Evolutionary conservation across 2,797 vertebrate genomes (phyloP).

Genomic region (Moxostoma hubbsi): DNA sequence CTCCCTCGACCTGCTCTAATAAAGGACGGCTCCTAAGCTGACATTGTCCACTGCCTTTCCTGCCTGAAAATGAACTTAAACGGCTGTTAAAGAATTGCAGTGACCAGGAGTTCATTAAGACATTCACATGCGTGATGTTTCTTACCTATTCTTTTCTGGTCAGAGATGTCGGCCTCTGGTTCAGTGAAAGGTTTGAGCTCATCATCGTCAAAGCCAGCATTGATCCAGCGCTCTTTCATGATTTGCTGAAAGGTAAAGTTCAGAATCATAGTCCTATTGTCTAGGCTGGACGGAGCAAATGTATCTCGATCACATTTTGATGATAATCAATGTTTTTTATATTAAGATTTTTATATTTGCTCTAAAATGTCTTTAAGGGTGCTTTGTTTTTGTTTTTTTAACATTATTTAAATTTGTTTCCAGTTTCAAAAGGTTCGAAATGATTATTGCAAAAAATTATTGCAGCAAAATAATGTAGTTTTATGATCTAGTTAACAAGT

Average conservation of each 20-base stretch:
- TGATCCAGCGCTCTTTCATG: conserved; percentile 99
- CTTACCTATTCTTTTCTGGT: conserved; percentile 97
- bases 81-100: background rate
- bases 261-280: background rate
- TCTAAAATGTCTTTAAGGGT: background rate
- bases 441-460: background rate
- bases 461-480: background rate
- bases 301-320: too few species aligned
- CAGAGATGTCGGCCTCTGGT: conserved; percentile 94
- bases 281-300: too few species aligned
- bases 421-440: background rate
- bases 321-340: too few species aligned
- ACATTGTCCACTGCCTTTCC: background rate
- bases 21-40: background rate
- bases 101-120: too few species aligned
- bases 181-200: conserved; percentile 96
- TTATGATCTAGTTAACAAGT: background rate
- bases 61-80: background rate
- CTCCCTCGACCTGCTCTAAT: background rate
- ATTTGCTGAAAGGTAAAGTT: conserved; percentile 85
- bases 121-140: too few species aligned
- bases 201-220: conserved; percentile 93
- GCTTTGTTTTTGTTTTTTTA: too few species aligned
- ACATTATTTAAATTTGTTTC: too few species aligned
- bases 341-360: background rate